These are phyloP conservation scores for Kryphioiulus occultus DNA, from an alignment of 2,888 invertebrate genomes.

Conservation along the genomic window DNA sequence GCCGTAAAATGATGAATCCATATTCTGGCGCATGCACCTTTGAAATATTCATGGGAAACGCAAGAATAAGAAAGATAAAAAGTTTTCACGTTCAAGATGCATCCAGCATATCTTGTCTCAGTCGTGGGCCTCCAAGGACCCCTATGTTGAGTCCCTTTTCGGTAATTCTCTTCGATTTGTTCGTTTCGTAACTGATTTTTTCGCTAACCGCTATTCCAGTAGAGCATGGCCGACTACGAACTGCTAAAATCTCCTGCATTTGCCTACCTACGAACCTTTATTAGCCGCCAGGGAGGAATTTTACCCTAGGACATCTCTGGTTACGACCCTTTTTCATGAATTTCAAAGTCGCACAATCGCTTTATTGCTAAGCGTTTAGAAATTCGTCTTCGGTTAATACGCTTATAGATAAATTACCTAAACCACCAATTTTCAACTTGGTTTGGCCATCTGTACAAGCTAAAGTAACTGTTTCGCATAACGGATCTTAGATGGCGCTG, in stretches of 20 bases:
- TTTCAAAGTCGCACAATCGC: conserved; percentile 30
- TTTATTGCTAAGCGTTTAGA: conserved; percentile 32
- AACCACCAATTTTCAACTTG: neutral
- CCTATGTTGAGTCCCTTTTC: neutral
- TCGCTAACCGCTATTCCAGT: neutral
- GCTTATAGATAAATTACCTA: neutral
- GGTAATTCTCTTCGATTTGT: conserved; percentile 22
- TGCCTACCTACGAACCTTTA: neutral
- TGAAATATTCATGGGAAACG: neutral
- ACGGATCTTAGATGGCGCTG: no score
- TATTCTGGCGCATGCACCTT: neutral
- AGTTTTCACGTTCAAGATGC: neutral
- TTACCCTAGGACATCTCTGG: neutral
- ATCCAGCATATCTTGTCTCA: conserved; percentile 15
- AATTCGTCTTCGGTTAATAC: conserved; percentile 5
- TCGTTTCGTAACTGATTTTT: conserved; percentile 27
- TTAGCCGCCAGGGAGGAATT: conserved; percentile 26
- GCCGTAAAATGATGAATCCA: conserved; percentile 33
- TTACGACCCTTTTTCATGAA: conserved; percentile 17
- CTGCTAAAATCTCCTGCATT: neutral
- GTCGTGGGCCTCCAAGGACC: neutral
- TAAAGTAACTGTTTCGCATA: neutral
- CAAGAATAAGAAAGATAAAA: conserved; percentile 3
- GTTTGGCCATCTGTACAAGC: neutral
- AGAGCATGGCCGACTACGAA: neutral